Evolutionary conservation across 2,113 vertebrate species (phyloP), one percentile per base, ranked within the genome.

Genomic region (Myiagra hebetior): DNA sequence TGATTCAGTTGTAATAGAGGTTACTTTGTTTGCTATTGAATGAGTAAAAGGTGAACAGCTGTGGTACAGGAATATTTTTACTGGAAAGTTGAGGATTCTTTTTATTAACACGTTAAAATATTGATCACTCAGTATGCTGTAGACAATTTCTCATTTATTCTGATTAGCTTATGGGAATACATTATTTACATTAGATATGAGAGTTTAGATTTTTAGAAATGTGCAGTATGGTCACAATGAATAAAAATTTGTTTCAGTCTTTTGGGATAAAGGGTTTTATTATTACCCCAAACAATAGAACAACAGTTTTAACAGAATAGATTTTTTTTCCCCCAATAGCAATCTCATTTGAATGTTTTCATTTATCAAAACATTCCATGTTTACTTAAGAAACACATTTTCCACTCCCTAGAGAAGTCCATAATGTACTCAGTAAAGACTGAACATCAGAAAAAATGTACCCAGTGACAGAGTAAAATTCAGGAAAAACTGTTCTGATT

Each of bases 261-360:
- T 96, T 93, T 97, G 91, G 63, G 87, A 94, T 96, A 89, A 81
- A 63, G 26, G 20, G 35, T 77, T 97, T 96, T 98, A 93, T 96
- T 97, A 85, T 96, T 89, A 77, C 78, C 73, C 85, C 94, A 95
- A 97, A 94, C 44, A 88, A 87, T 6, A 77, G 64, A 95, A 64
- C 39, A 75, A 84, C 88, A 90, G 83, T 97, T 97, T 86, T 89
- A 95, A 86, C 62, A 93, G 75, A 96, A 77, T 74, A 89, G 57
- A 28, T 87, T 59, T 87, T 81, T 87, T 80, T 80, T 92, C 91
- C 78, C 52, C 86, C 62, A 92, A 85, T 68, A 95, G 70, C 94
- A 96, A 87, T 94, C 90, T 97, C 69, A 97, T 97, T 97, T 97
- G 73, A 95, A 95, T 97, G 87, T 97, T 98, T 98, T 98, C 96